Evolutionary conservation across 2,888 invertebrate genomes (phyloP).

Genomic region (Tenodera sinensis): DNA sequence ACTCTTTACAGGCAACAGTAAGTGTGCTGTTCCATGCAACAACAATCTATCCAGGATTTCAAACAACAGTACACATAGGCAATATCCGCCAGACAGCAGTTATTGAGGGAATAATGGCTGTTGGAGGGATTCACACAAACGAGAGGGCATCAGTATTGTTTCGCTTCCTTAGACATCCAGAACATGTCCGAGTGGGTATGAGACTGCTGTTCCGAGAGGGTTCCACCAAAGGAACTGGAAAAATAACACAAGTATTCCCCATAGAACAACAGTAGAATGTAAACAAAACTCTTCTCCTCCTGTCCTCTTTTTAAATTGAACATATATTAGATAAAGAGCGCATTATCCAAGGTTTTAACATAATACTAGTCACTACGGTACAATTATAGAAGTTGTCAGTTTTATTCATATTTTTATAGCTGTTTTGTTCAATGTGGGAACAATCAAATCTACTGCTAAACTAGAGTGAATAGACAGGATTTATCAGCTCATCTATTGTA

Average conservation of each 20-base stretch:
- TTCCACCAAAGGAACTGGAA: constrained; percentile 80
- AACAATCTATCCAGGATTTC: constrained; percentile 77
- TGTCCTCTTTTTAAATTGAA: background rate
- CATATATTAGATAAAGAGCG: background rate
- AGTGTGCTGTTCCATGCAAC: constrained; percentile 85
- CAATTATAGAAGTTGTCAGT: background rate
- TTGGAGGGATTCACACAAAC: constrained; percentile 70
- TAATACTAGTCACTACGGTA: background rate
- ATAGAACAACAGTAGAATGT: constrained; percentile 6
- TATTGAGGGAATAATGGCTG: constrained; percentile 57
- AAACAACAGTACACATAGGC: constrained; percentile 92
- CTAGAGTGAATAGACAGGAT: background rate
- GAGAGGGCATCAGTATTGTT: constrained; percentile 84
- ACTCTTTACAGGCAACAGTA: constrained; percentile 70
- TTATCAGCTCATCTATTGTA: no score
- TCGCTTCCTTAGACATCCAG: constrained; percentile 84
- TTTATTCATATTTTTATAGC: background rate
- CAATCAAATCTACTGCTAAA: background rate
- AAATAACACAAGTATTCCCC: constrained; percentile 73
- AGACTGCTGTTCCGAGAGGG: constrained; percentile 81
- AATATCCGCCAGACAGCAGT: constrained; percentile 91
- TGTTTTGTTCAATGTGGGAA: background rate
- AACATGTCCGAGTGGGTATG: constrained; percentile 77
- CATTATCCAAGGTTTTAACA: background rate
- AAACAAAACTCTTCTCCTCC: background rate